Conservation (phyloP, 2,113 vertebrate genomes). For the Motacilla tschutschensis region DNA sequence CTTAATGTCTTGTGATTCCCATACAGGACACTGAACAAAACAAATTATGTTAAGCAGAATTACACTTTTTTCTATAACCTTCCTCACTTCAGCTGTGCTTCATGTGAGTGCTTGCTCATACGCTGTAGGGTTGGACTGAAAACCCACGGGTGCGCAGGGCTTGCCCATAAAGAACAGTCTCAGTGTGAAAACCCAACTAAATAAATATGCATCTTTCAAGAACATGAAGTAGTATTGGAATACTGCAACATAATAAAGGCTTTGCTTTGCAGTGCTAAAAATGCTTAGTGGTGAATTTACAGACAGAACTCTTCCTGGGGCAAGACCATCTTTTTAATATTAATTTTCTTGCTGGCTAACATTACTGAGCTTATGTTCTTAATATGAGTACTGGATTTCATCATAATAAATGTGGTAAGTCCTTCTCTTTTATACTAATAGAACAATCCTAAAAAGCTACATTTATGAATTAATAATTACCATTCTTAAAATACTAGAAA, state of each 20-base stretch:
- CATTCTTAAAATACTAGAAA: slow-evolving; percentile 11
- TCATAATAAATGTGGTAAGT: neutral
- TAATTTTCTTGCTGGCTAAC: neutral
- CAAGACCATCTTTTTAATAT: neutral
- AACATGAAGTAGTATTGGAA: neutral
- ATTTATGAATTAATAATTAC: neutral
- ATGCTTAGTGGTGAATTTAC: neutral
- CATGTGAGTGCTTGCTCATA: neutral
- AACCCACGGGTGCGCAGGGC: neutral
- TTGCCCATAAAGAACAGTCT: neutral
- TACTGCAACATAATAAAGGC: neutral
- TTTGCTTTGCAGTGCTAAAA: neutral
- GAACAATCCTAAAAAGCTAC: neutral
- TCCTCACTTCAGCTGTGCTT: neutral
- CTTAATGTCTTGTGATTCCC: neutral
- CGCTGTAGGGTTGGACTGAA: neutral
- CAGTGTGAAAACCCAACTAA: neutral
- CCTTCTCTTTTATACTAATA: neutral
- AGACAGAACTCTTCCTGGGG: neutral
- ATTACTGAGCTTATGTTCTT: neutral
- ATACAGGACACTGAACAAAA: neutral
- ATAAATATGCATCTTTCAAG: neutral
- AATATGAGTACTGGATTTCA: neutral
- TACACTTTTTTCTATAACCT: neutral
- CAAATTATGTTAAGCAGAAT: neutral